These are phyloP conservation scores for Plectus sambesii DNA, from an alignment of 1,140 invertebrate genomes.

Conservation along the genomic window DNA sequence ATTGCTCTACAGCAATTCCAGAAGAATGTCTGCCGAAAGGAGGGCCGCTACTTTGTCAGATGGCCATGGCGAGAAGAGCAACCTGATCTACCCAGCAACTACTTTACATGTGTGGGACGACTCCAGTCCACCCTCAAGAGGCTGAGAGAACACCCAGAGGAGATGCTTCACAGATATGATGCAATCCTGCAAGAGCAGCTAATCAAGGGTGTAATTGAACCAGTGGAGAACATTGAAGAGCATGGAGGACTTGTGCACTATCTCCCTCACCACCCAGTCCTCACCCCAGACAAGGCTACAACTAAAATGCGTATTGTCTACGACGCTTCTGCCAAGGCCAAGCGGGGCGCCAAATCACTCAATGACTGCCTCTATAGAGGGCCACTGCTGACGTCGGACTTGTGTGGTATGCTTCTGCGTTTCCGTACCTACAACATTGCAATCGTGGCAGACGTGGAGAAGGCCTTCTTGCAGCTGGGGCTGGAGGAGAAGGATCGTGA, in stretches of 20 bases:
- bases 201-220: not conserved
- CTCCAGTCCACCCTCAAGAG: not conserved
- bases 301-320: conserved; percentile 43
- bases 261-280: conserved; percentile 48
- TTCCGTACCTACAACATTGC: conserved; percentile 6
- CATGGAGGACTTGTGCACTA: conserved; percentile 24
- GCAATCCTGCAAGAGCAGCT: not conserved
- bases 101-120: not conserved
- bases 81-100: not conserved
- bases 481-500: conserved; percentile 18
- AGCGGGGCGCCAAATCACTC: not conserved
- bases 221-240: not conserved
- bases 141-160: too few species aligned
- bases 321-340: conserved; percentile 10
- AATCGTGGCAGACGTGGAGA: conserved; percentile 16
- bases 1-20: not conserved
- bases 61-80: not conserved
- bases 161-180: too few species aligned
- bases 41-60: not conserved
- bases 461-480: conserved; percentile 22
- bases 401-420: conserved; percentile 2
- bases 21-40: not conserved
- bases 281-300: conserved; percentile 22
- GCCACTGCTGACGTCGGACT: conserved; percentile 2
- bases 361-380: not conserved